Conservation (phyloP, 30 jellyfish, hydroid and myxozoan genomes). For the Cassiopea andromeda region DNA sequence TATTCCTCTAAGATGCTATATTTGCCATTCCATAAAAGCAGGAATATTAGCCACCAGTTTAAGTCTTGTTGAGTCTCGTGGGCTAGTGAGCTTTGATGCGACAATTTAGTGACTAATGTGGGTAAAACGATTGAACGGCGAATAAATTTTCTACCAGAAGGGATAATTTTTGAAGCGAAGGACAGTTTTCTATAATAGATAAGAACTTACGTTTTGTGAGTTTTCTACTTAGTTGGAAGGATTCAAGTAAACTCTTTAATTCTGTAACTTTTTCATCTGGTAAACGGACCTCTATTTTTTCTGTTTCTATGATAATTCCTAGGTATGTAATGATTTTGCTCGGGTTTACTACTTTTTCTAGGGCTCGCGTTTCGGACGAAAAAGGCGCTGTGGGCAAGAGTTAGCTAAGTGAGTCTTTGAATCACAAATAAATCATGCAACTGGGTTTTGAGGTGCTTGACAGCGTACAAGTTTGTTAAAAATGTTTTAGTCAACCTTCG, state of each 20-base stretch:
- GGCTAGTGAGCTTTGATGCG: not conserved
- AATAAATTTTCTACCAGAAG: conserved; percentile 5
- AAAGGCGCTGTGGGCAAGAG: conserved; percentile 3
- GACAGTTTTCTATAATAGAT: conserved; percentile 20
- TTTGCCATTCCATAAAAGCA: conserved; percentile 12
- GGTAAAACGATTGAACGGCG: not conserved
- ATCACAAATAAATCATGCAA: not conserved
- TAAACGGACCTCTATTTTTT: not conserved
- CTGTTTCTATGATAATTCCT: conserved; percentile 11
- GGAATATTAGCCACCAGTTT: not conserved
- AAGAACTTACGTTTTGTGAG: conserved; percentile 15
- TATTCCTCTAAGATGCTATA: not conserved
- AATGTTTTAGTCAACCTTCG: conserved; percentile 10
- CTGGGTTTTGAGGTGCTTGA: not conserved
- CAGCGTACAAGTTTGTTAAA: conserved; percentile 25
- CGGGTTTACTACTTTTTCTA: conserved; percentile 1
- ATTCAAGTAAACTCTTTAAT: not conserved
- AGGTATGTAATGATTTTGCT: not conserved
- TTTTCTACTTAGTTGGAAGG: not conserved
- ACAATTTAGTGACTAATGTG: not conserved
- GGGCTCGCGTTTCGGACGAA: conserved; percentile 7
- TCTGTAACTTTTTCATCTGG: conserved; percentile 3
- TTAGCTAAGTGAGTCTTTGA: not conserved
- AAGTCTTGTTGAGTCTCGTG: not conserved
- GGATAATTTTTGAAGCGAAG: conserved; percentile 20